phyloP scores from a whole-genome alignment of 2,888 invertebrate species.

The Eremobia ochroleuca region DNA sequence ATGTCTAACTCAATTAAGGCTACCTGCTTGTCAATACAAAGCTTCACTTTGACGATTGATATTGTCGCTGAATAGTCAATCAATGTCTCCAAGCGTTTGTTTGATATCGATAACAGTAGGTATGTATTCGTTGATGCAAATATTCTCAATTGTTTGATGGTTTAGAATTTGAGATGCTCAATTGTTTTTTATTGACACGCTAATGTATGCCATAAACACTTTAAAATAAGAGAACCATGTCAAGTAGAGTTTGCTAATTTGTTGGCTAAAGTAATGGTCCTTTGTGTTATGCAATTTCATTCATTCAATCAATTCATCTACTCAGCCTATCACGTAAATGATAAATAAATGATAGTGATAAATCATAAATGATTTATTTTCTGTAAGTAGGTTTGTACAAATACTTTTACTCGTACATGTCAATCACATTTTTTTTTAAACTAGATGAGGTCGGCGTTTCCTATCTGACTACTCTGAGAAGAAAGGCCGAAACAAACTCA shows the following conservation, averaged over 20 bases:
- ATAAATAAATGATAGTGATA: no score
- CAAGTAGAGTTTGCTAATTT: neutral
- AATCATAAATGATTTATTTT: no score
- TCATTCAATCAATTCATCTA: neutral
- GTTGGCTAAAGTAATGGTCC: neutral
- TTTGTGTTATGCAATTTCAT: neutral
- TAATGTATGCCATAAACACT: neutral
- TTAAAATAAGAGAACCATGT: neutral
- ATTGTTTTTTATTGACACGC: neutral
- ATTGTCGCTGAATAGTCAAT: neutral
- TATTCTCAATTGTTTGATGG: no score
- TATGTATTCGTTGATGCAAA: neutral
- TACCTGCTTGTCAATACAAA: constrained; percentile 11
- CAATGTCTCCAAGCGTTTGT: neutral
- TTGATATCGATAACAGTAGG: neutral
- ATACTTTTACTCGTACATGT: no score
- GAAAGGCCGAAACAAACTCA: no score
- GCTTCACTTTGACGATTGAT: constrained; percentile 13
- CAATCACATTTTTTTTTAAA: no score
- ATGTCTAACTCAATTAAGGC: constrained; percentile 2
- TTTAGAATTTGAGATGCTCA: neutral
- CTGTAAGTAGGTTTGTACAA: no score
- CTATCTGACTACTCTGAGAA: no score
- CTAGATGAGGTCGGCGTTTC: no score
- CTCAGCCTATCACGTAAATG: neutral